phyloP scores from a whole-genome alignment of 2,113 vertebrate genomes.

The Onychostruthus taczanowskii region DNA sequence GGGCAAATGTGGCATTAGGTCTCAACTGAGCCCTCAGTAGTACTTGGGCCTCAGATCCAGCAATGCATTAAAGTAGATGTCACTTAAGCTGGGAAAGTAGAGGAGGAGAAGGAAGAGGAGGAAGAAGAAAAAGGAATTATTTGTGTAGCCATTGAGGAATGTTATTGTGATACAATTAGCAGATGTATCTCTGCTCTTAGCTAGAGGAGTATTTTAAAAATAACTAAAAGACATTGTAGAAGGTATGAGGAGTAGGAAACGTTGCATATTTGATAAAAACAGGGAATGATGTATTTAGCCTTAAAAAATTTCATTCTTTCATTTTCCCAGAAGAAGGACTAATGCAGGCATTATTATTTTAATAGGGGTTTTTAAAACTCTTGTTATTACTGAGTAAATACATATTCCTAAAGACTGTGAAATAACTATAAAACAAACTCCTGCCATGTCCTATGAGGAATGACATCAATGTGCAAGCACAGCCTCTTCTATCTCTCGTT shows the following conservation, averaged over 20 bases:
- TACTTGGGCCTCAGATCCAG: background rate
- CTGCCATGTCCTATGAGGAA: background rate
- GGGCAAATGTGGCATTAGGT: background rate
- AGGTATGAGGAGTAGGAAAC: background rate
- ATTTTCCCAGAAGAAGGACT: background rate
- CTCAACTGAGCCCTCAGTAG: background rate
- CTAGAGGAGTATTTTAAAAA: background rate
- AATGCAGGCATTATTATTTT: background rate
- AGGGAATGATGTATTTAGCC: background rate
- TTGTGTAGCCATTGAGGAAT: background rate
- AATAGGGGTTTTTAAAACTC: fast-evolving
- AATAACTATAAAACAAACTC: background rate
- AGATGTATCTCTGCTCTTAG: background rate
- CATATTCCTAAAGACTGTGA: background rate
- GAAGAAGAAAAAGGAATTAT: background rate
- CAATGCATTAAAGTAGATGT: background rate
- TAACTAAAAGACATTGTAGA: background rate
- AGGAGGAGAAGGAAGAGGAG: background rate
- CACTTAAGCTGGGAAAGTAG: background rate
- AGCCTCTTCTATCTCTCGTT: background rate
- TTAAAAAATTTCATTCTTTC: background rate
- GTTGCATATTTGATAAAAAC: background rate
- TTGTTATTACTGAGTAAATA: background rate
- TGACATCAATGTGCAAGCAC: background rate
- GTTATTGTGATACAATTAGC: background rate